Conservation (phyloP, 2,797 vertebrate species). For the Scyliorhinus canicula region DNA sequence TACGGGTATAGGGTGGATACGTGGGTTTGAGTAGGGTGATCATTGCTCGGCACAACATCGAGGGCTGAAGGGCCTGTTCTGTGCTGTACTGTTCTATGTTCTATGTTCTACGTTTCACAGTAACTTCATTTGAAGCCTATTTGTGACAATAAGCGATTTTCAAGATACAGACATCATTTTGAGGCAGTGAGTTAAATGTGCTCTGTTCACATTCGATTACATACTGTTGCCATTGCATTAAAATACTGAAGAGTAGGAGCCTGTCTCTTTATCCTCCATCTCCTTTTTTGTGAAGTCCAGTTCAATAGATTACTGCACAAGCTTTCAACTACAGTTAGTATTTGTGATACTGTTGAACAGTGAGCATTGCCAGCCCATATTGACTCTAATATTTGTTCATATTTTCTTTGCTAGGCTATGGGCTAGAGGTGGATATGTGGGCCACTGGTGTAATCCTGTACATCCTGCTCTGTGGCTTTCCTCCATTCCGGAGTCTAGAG, state of each 20-base stretch:
- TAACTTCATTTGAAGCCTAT: no score
- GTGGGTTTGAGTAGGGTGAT: no score
- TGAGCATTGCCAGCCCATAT: not conserved
- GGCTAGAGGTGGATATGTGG: constrained; percentile 90
- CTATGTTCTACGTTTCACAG: no score
- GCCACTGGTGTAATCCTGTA: constrained; percentile 92
- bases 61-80: no score
- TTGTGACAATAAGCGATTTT: no score
- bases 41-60: no score
- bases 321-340: not conserved
- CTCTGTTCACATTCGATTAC: not conserved
- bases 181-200: not conserved
- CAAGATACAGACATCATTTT: not conserved
- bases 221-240: not conserved
- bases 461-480: constrained; percentile 87
- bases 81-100: no score
- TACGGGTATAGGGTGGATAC: no score
- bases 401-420: constrained; percentile 71
- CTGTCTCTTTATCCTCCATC: not conserved
- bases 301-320: not conserved
- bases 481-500: constrained; percentile 86
- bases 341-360: not conserved
- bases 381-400: not conserved
- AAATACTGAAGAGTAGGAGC: not conserved
- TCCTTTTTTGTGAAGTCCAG: not conserved